phyloP scores from a whole-genome alignment of 23 tunicate species.

The Clavelina lepadiformis region DNA sequence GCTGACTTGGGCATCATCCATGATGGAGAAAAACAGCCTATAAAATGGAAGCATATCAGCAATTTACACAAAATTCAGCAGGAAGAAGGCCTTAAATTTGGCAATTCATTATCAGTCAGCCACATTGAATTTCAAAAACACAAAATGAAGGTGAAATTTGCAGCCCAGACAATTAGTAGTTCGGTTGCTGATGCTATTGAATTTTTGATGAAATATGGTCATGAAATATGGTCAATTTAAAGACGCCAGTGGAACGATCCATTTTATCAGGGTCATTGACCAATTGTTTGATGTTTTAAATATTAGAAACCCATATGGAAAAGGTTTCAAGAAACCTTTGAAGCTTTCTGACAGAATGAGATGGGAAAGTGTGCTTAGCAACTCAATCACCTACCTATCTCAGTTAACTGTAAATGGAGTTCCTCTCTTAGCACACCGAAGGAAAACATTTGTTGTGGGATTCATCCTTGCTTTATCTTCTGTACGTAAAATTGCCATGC shows the following conservation, averaged over 20 bases:
- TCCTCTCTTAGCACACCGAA: not conserved
- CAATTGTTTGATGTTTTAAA: constrained; percentile 26
- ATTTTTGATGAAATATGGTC: not conserved
- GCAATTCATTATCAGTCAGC: too few species aligned
- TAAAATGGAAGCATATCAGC: too few species aligned
- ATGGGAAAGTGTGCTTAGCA: constrained; percentile 1
- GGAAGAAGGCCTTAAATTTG: too few species aligned
- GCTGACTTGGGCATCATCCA: too few species aligned
- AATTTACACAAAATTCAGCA: too few species aligned
- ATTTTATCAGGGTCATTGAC: constrained; percentile 14
- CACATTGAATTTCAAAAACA: too few species aligned
- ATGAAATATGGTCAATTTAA: not conserved
- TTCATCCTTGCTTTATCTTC: not conserved
- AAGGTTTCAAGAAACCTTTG: constrained; percentile 12
- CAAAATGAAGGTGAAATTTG: constrained; percentile 39
- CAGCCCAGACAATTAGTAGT: constrained; percentile 22
- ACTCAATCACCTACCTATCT: too few species aligned
- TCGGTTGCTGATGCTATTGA: constrained; percentile 27
- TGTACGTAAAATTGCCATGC: not conserved
- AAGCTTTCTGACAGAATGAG: not conserved
- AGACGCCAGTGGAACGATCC: constrained; percentile 2
- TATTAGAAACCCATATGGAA: constrained; percentile 15
- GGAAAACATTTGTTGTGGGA: constrained; percentile 15
- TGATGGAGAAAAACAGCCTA: too few species aligned
- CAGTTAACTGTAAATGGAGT: not conserved